These are phyloP conservation scores for Anoplolepis gracilipes DNA, from an alignment of 1,140 invertebrate species.

Conservation along the genomic window DNA sequence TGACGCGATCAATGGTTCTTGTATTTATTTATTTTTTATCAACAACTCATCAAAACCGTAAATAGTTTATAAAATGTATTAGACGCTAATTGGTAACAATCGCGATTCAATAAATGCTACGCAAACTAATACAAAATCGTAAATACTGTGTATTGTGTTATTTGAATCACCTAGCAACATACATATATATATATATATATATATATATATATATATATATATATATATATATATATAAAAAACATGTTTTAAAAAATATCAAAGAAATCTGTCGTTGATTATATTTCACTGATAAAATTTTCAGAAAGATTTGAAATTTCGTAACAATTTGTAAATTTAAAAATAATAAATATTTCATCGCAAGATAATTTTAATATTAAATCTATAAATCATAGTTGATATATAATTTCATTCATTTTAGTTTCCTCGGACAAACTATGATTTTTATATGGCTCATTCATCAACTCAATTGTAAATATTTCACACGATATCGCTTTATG, in stretches of 20 bases:
- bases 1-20: constrained; percentile 25
- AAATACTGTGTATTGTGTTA: not conserved
- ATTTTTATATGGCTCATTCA: not conserved
- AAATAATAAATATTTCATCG: not conserved
- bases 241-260: not conserved
- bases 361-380: not conserved
- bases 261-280: not conserved
- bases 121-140: not conserved
- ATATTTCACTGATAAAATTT: not conserved
- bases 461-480: not conserved
- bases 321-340: not conserved
- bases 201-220: too few species aligned
- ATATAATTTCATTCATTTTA: not conserved
- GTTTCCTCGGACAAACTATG: not conserved
- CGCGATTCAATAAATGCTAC: not conserved
- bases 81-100: not conserved
- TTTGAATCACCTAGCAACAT: not conserved
- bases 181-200: too few species aligned
- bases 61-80: constrained; percentile 44
- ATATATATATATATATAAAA: too few species aligned
- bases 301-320: too few species aligned
- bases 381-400: not conserved
- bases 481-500: not conserved
- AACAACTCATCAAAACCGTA: constrained; percentile 4
- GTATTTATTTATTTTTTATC: not conserved